A percentile compares a stretch with the other conserved stretches of the same genome.
phyloP scores from a whole-genome alignment of 1,140 invertebrate species.

The Solen grandis region DNA sequence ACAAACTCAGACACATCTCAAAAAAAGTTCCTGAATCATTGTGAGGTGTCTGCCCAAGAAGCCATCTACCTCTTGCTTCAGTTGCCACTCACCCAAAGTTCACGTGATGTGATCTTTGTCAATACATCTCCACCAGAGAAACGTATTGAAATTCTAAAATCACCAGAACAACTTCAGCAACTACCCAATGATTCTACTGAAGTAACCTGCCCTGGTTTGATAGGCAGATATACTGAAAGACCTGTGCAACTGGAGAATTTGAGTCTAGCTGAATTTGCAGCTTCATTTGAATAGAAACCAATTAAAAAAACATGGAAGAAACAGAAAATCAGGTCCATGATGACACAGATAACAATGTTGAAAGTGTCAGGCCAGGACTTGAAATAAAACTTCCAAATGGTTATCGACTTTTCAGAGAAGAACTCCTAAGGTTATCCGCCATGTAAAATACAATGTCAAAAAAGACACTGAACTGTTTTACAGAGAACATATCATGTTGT shows the following conservation, averaged over 20 bases:
- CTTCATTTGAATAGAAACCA: constrained; percentile 34
- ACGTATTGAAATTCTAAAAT: constrained; percentile 56
- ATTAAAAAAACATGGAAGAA: not conserved
- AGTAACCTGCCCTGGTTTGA: constrained; percentile 38
- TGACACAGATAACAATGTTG: constrained; percentile 40
- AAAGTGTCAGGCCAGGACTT: constrained; percentile 9
- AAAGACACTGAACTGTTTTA: constrained; percentile 50
- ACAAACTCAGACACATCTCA: constrained; percentile 51
- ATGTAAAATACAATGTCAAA: constrained; percentile 33
- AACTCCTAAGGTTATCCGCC: constrained; percentile 16
- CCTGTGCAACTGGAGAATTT: constrained; percentile 20
- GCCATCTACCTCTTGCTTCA: constrained; percentile 45
- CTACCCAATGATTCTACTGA: constrained; percentile 46
- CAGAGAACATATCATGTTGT: constrained; percentile 54
- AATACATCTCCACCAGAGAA: constrained; percentile 57
- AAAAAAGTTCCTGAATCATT: constrained; percentile 65
- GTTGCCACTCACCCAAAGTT: constrained; percentile 25
- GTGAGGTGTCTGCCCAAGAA: too few species aligned
- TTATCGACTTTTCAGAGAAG: constrained; percentile 2
- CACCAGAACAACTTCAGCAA: constrained; percentile 16
- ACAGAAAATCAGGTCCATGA: constrained; percentile 26
- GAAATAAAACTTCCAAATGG: constrained; percentile 38
- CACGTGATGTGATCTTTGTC: constrained; percentile 39
- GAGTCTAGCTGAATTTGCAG: constrained; percentile 13
- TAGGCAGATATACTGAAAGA: constrained; percentile 32